These are phyloP conservation scores for Vidua chalybeata DNA, from an alignment of 2,113 vertebrate genomes.

Conservation along the genomic window DNA sequence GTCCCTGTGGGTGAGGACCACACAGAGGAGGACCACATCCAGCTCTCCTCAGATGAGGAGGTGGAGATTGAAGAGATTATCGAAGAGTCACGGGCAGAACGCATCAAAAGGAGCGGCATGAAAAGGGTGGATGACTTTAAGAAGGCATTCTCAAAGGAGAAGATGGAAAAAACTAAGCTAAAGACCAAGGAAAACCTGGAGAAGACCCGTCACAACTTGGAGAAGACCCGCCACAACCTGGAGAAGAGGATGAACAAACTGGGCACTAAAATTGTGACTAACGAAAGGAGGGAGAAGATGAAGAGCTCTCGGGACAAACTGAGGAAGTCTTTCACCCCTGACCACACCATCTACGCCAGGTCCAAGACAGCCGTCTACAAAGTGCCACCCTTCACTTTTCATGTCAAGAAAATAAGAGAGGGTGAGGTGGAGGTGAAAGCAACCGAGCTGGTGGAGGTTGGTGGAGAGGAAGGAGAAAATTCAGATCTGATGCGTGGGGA, in stretches of 20 bases:
- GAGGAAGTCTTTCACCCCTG: constrained; percentile 93
- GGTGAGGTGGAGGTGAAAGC: constrained; percentile 87
- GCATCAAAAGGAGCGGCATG: constrained; percentile 89
- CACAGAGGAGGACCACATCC: constrained; percentile 72
- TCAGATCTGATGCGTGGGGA: constrained; percentile 85
- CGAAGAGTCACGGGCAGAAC: constrained; percentile 92
- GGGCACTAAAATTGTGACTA: constrained; percentile 89
- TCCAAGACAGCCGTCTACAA: constrained; percentile 93
- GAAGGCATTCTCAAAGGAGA: constrained; percentile 96
- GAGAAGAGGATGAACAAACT: constrained; percentile 95
- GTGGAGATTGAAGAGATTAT: constrained; percentile 94
- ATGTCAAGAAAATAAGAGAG: constrained; percentile 96
- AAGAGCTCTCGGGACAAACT: constrained; percentile 90
- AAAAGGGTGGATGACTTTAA: constrained; percentile 93
- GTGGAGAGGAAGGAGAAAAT: constrained; percentile 79
- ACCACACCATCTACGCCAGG: constrained; percentile 86
- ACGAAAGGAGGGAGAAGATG: constrained; percentile 89
- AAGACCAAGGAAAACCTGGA: constrained; percentile 95
- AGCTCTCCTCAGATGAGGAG: constrained; percentile 89
- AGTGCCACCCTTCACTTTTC: constrained; percentile 97
- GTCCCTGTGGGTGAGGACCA: constrained; percentile 78
- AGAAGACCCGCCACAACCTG: constrained; percentile 92
- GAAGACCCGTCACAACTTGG: constrained; percentile 94
- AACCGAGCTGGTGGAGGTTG: constrained; percentile 88
- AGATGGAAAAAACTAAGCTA: constrained; percentile 91